Evolutionary conservation across 2,888 invertebrate species (phyloP), one percentile per base, ranked within the genome.

Genomic region (Rhagophthalmus giganteus): DNA sequence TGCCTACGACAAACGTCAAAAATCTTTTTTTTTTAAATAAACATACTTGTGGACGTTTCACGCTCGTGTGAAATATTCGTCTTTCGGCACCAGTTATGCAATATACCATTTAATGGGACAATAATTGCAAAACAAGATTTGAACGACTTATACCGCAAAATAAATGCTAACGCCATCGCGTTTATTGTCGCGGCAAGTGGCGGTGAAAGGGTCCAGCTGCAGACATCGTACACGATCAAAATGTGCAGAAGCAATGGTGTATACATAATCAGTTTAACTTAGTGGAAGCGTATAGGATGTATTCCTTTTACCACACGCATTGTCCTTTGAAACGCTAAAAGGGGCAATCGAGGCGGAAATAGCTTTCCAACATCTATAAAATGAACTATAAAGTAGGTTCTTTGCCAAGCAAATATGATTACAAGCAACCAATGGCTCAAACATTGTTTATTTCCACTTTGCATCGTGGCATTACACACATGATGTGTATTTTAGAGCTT

Each of bases 291-390:
- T 66, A 69, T 67, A 68, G 70, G 67, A 70, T 69, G 70, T 70
- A 49, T 72, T 72, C 71, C 73, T 72, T 72, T 72, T 67, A 65
- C 65, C 68, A 56, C 55, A 69, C 70, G 68, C 70, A 71, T 72
- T 72, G 72, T 71, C 72, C 71, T 71, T 72, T 72, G 71, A 69
- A n/a, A 66, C 64, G 67, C 63, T 62, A 65, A 72, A 70, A 68
- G 69, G 67, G 62, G 64, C 69, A 68, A 71, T 67, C 64, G 66
- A 69, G 65, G 69, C 61, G 71, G 72, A 71, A 72, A 70, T 62
- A 61, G 65, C 62, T 66, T 67, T 66, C 58, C 65, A 63, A 50
- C 59, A 67, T 63, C n/a, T n/a, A 65, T 63, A 69, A 71, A 72
- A 71, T 71, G 67, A 71, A 71, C 68, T 67, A 69, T 70, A 69